Base-by-base conservation (phyloP, 2,888 invertebrate species). In the Entomobrya proxima region DNA sequence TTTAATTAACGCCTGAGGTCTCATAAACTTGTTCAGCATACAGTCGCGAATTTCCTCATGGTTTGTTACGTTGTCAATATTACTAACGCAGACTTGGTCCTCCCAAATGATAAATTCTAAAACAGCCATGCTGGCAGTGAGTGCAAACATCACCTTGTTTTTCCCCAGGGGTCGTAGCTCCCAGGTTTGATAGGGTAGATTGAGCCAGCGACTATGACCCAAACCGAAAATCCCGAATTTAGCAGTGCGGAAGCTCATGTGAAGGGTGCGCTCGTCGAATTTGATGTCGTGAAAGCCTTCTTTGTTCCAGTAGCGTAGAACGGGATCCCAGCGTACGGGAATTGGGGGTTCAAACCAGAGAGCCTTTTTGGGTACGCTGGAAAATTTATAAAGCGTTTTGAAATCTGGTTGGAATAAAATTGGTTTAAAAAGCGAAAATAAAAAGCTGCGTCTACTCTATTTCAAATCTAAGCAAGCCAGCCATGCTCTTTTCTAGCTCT, bases 141-240 rank as follows among this genome's bases (percentile, higher is more conserved):
- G 84, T 0, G 85, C 55, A 67, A 90, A 88, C 9, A 84, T 44
- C 11, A 88, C 86, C 58, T 88, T 88, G 44, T 89, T 88, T 30
- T 74, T 24, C n/a, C 88, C 89, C n/a, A 88, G 94, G 0, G 96
- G 96, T 88, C 94, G 94, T 7, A 97, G 91, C 90, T 97, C 97
- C 96, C 97, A 97, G 0, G 95, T 95, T 91, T 97, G 97, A 91
- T 94, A 97, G 0, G 97, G 97, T 91, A 97, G 92, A 91, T 97
- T 97, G 82, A 95, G 94, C 91, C 95, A 96, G 76, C 94, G 94
- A 85, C 95, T 93, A 0, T 94, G 93, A 0, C 96, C 96, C 86
- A 97, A 93, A 0, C 95, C 96, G 86, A 95, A 95, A 0, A 94
- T 94, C 91, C 94, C 94, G 88, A 95, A 93, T 78, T 94, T 93